Percentiles rank a stretch among this genome's conserved stretches.
phyloP scores from a whole-genome alignment of 2,797 vertebrate species.

The Syndactyla subalaris region DNA sequence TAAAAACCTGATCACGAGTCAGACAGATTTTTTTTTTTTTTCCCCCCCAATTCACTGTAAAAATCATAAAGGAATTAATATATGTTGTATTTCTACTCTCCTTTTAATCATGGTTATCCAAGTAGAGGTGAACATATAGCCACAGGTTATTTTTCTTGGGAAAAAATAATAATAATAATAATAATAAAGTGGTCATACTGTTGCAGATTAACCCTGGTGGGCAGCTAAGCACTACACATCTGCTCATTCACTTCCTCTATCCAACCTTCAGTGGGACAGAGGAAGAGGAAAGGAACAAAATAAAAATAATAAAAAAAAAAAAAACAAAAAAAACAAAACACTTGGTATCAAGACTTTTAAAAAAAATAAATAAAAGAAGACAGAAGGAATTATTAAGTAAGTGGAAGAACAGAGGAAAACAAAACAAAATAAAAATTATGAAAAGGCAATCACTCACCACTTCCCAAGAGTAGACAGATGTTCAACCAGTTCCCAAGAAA shows the following conservation, averaged over 20 bases:
- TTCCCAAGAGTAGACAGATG: background rate
- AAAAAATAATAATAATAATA: background rate
- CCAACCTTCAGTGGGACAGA: background rate
- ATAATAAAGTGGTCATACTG: background rate
- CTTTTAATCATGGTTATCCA: background rate
- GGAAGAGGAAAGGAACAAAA: background rate
- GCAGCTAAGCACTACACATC: background rate
- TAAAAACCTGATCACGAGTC: background rate
- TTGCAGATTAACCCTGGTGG: background rate
- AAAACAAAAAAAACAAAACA: too few species aligned
- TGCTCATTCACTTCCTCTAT: fast-evolving
- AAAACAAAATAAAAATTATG: background rate
- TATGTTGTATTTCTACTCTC: background rate
- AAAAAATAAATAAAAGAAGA: background rate
- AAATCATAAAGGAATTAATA: background rate
- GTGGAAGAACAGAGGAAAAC: background rate
- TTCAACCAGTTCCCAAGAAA: background rate
- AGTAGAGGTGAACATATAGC: background rate
- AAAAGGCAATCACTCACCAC: background rate
- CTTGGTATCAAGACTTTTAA: background rate
- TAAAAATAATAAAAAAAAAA: background rate
- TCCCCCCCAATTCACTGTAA: background rate
- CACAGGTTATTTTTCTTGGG: background rate
- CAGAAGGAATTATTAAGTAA: background rate
- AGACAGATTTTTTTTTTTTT: background rate